phyloP scores from a whole-genome alignment of 2,797 vertebrate species.

The Peromyscus eremicus region DNA sequence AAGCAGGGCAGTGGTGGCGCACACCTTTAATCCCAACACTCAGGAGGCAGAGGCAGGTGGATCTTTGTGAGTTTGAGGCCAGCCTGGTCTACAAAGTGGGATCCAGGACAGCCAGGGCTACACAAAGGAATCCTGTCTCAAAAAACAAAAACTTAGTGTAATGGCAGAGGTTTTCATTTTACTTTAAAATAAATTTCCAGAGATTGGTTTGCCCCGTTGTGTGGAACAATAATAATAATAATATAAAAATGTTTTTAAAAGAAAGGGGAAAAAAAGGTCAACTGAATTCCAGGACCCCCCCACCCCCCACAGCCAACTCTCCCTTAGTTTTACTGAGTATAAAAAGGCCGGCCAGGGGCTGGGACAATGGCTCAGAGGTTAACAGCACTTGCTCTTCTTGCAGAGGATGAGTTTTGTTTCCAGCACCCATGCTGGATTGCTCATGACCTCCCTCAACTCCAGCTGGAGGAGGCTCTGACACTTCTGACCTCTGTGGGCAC shows the following conservation, averaged over 20 bases:
- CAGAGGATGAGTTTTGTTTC: not conserved
- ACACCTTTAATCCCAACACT: not conserved
- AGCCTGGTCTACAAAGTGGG: not conserved
- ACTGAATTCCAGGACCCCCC: not conserved
- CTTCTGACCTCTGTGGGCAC: not conserved
- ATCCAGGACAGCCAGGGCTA: not conserved
- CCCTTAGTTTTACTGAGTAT: not conserved
- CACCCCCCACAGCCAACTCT: not conserved
- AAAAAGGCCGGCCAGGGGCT: not conserved
- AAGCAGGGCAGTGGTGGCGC: not conserved
- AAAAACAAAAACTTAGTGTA: not conserved
- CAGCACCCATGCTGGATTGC: not conserved
- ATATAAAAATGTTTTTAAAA: not conserved
- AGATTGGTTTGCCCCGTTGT: not conserved
- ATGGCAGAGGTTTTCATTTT: not conserved
- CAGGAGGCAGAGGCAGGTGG: not conserved
- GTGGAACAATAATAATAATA: not conserved
- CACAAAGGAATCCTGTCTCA: not conserved
- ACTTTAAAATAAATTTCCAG: not conserved
- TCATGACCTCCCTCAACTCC: not conserved
- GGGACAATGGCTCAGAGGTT: not conserved
- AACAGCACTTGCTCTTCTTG: not conserved
- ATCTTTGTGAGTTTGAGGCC: not conserved
- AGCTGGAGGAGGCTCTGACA: not conserved
- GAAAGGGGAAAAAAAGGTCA: not conserved